Evolutionary conservation across 2,888 invertebrate species (phyloP), one percentile per base, ranked within the genome.

Genomic region (Sericinus montela): DNA sequence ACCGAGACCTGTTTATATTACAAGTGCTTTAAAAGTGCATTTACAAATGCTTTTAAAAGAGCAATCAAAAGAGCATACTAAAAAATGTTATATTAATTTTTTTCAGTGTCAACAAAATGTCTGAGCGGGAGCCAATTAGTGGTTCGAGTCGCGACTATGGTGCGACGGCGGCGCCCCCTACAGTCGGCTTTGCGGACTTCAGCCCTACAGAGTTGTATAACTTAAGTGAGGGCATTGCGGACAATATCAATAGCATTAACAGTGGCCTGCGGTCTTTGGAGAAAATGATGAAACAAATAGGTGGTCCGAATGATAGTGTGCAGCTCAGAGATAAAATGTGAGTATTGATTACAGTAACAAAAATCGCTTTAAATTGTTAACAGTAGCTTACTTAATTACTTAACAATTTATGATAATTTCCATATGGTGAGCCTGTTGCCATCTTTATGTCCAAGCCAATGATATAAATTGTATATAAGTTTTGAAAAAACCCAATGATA

Each of bases 201-300:
- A 93, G 93, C 63, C 93, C 93, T 2, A 92, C 93, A 1, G 95
- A 95, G 76, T 91, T 95, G 55, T 93, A 94, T 73, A 93, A 92
- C 67, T 81, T 95, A 39, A 94, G 94, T 68, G 96, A 96, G 72
- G 93, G 93, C 65, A 94, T 96, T 51, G 95, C 93, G 0, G 93
- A 94, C 47, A 95, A 95, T 76, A 93, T 96, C 45, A 94, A 93
- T 67, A 91, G 93, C 0, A 93, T 97, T 43, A 94, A 94, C 67
- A 91, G 92, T 37, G 94, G 93, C 55, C 91, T 94, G 72, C 91
- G 92, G 61, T 90, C 91, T 3, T 75, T 97, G 59, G 95, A 95
- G 69, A 93, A 92, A 69, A 92, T 93, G 62, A 82, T 93, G 62
- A 95, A 94, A 72, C 91, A 91, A 55, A 91, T 96, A 57, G 96